Base-by-base conservation (phyloP, 2,888 invertebrate genomes). In the Poecilobothrus nobilitatus region DNA sequence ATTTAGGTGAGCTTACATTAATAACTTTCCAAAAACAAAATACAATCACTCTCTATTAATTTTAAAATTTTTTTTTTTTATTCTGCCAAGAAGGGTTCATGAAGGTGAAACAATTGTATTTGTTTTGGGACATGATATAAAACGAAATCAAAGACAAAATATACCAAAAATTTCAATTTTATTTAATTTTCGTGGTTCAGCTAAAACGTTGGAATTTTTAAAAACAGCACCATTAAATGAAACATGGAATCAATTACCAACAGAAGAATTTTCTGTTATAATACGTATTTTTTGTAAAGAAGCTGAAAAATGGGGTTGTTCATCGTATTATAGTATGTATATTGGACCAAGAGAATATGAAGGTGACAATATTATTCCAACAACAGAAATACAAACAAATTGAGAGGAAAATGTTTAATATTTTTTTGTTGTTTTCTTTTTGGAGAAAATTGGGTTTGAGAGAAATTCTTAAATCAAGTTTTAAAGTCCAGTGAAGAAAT, bases 241-340 rank as follows among this genome's bases (percentile, higher is more conserved):
- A 27, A 21, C 27, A 33, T 63, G 63, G 63, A 18, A 63, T 27
- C 72, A 73, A 27, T 75, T 76, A 70, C 75, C 74, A 5, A 70
- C 15, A 27, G 74, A 73, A 63, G 77, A 72, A 22, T 78, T 78
- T 70, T 72, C 73, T 3, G 72, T 76, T 8, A 72, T 71, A 34
- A 71, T 77, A 63, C 72, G 74, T 68, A 75, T 78, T 18, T 68
- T 68, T 1, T 76, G 77, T 67, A 74, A 73, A 33, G 75, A 76
- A 68, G 76, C 77, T 10, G 71, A 72, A 63, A 76, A 75, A 71
- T 76, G 76, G 76, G 77, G 76, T 21, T 76, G 77, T 70, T 74
- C 72, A n/a, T 74, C 74, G 62, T 71, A 74, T 2, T 75, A 76
- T 66, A 74, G 73, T 12, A 71, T 77, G 67, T 76, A 77, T 68